Base-by-base conservation (phyloP, 1,140 invertebrate species). In the Portunus trituberculatus region DNA sequence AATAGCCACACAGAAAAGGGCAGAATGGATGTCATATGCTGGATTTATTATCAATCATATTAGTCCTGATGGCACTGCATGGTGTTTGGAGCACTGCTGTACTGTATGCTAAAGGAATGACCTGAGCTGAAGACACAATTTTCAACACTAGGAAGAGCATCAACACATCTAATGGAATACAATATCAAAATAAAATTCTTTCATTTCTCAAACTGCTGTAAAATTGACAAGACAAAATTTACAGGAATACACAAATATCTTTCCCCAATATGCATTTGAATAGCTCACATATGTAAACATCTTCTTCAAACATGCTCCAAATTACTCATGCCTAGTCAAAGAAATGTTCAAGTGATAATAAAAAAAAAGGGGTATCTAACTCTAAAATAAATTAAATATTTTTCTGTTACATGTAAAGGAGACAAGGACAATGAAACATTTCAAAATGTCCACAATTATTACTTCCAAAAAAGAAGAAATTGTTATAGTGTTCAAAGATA, bases 81-180 rank as follows among this genome's bases (percentile, higher is more conserved):
- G 52, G 52, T 59, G 52, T 59, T 59, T 59, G 52, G 16, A 59
- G 52, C 52, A 59, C 0, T n/a, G n/a, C n/a, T n/a, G n/a, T n/a
- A n/a, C n/a, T 59, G 52, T 59, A 39, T 39, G 6, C 39, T 39
- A 20, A 59, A 59, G 52, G 52, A 59, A 0, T 59, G 52, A 59
- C 52, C 67, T 76, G 67, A 76, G 67, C 67, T 76, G 67, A 76
- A 76, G 67, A 76, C 67, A 76, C 67, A 76, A 76, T 20, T 76
- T 20, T 76, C 67, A 76, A 1, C 6, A 76, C 67, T 76, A n/a
- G 12, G 67, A n/a, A n/a, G n/a, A 76, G 25, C 67, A 59, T 59
- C 16, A 20, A 0, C 52, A 59, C 16, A n/a, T 76, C 20, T n/a
- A 76, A n/a, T 20, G 20, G 67, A 8, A n/a, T 20, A 76, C 3